phyloP scores from a whole-genome alignment of 2,113 vertebrate species.

The Manacus vitellinus region DNA sequence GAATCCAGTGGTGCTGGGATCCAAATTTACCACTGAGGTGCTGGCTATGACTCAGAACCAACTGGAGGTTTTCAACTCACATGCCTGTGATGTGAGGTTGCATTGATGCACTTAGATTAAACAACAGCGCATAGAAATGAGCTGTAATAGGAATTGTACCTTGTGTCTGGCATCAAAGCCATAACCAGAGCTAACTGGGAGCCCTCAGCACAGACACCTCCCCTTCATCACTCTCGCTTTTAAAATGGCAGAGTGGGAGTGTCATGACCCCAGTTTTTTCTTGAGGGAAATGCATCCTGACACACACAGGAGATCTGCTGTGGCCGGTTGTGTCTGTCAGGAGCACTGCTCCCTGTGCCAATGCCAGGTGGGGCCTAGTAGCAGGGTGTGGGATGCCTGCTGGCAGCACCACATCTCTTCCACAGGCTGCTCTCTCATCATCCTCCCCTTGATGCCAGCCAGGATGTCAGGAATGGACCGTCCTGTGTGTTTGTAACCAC shows the following conservation, averaged over 20 bases:
- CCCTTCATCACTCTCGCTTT: neutral
- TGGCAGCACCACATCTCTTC: neutral
- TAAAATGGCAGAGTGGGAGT: fast-evolving
- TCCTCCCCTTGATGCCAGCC: neutral
- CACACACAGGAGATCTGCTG: too few relatives aligned
- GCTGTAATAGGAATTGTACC: neutral
- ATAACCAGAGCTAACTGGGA: neutral
- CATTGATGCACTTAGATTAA: neutral
- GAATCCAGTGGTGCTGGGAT: neutral
- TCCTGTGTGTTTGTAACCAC: neutral
- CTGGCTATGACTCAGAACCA: neutral
- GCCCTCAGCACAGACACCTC: neutral
- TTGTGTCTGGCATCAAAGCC: neutral
- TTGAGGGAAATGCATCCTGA: neutral
- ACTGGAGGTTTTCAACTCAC: neutral
- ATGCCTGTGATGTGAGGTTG: neutral
- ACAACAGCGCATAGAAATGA: neutral
- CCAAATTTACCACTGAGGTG: neutral
- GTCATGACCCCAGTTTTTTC: neutral
- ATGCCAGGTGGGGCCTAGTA: neutral
- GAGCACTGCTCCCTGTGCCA: neutral
- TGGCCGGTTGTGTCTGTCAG: neutral
- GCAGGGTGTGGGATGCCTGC: neutral
- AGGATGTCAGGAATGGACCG: fast-evolving
- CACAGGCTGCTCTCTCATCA: neutral